Base-by-base conservation (phyloP, 2,797 vertebrate genomes). In the Dromococcyx pavoninus region DNA sequence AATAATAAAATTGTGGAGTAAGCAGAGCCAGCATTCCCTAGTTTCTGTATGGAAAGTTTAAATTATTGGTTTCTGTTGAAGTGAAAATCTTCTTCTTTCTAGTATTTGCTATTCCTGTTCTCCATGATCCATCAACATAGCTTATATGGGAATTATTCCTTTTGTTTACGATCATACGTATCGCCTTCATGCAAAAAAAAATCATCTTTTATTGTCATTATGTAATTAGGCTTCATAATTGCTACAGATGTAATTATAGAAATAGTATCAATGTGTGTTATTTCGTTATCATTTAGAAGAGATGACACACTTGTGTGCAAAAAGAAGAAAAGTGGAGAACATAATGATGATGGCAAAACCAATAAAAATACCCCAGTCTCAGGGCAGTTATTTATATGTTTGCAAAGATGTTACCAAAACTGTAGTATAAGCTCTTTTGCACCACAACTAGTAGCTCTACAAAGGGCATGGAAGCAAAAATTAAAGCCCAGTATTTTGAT, bases 221-320 rank as follows among this genome's bases (percentile, higher is more conserved):
- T 66, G 41, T 48, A 65, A 78, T 41, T 88, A 51, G 17, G 5
- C 12, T 83, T 86, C 22, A 1, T 69, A 93, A 86, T 86, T 77
- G 70, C 37, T 92, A 25, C 9, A 43, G 35, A 53, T 74, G 6
- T 32, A 91, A 65, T 88, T 89, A 66, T 27, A 82, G 60, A 87
- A 91, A 89, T 70, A 58, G 43, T 80, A 75, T 51, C 74, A 74
- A 56, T 64, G 13, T 74, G 30, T 44, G 7, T 66, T 24, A 95
- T 87, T 96, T 75, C 32, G 39, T 33, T 67, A 71, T 54, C 56
- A 77, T 88, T 95, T 86, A 80, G 57, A 87, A 87, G 10, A 8
- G 58, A 7, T 67, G 46, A 54, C 76, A 78, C 19, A 65, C 27
- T 53, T 69, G 15, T 60, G 8, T 44, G 16, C 56, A 51, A 91